phyloP scores from a whole-genome alignment of 2,888 invertebrate species.

The Harpalus rufipes region DNA sequence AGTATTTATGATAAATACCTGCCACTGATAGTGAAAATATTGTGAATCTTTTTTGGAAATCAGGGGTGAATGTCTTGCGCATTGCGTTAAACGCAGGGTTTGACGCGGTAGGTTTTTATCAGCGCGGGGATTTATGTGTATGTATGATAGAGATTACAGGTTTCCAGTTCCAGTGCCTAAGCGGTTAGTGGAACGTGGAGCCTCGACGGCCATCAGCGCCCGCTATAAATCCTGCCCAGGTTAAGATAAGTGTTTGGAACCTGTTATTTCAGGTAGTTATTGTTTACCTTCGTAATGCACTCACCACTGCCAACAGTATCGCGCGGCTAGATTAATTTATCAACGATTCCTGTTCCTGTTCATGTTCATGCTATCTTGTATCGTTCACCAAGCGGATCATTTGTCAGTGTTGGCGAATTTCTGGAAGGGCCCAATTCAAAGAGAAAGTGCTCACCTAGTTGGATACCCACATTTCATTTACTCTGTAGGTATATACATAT shows the following conservation, averaged over 20 bases:
- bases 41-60: no score
- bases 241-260: constrained; percentile 66
- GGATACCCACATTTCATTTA: neutral
- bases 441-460: neutral
- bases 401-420: constrained; percentile 47
- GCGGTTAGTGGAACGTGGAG: constrained; percentile 54
- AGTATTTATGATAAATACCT: no score
- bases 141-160: constrained; percentile 66
- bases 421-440: constrained; percentile 22
- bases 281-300: constrained; percentile 65
- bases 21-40: no score
- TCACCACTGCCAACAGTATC: constrained; percentile 34
- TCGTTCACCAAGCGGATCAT: constrained; percentile 50
- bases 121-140: constrained; percentile 55
- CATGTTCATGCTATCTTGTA: constrained; percentile 52
- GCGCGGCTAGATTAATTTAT: constrained; percentile 58
- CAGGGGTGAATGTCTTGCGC: constrained; percentile 1
- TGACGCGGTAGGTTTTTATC: constrained; percentile 52
- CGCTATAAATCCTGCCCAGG: constrained; percentile 63
- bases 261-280: constrained; percentile 66
- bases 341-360: constrained; percentile 63
- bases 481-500: no score
- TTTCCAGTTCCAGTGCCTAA: constrained; percentile 60
- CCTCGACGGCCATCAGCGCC: constrained; percentile 58
- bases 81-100: constrained; percentile 38